Evolutionary conservation across 2,888 invertebrate species (phyloP).

Genomic region (Nomada ferruginata): DNA sequence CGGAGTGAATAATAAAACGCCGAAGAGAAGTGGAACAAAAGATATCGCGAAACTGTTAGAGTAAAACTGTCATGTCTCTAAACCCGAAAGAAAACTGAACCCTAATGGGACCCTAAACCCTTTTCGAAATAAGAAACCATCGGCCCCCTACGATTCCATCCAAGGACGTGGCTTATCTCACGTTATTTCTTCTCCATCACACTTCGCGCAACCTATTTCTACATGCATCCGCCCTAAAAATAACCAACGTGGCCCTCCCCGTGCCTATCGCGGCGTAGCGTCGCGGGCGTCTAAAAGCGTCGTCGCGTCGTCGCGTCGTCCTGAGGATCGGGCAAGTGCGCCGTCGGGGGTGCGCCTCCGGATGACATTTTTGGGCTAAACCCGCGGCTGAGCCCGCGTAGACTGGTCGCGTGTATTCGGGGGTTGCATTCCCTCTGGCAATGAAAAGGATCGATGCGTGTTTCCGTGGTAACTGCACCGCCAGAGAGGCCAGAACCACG

Average conservation of each 20-base stretch:
- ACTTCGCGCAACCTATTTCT: background rate
- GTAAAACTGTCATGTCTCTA: background rate
- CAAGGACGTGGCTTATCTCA: no score
- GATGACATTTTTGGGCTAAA: slow-evolving; percentile 19
- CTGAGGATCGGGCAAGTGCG: slow-evolving; percentile 1
- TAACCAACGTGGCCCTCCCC: background rate
- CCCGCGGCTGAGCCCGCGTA: slow-evolving; percentile 30
- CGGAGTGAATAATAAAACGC: background rate
- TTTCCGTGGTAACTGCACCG: slow-evolving; percentile 74
- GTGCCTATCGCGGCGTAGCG: background rate
- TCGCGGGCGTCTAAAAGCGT: background rate
- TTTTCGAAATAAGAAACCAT: background rate
- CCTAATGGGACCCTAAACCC: no score
- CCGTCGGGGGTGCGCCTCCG: background rate
- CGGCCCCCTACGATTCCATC: no score
- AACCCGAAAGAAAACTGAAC: no score
- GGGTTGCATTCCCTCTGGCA: slow-evolving; percentile 43
- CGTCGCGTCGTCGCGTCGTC: background rate
- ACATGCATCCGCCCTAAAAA: background rate
- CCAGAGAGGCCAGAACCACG: slow-evolving; percentile 65
- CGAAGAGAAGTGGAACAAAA: background rate
- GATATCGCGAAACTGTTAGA: slow-evolving; percentile 1
- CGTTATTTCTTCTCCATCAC: no score
- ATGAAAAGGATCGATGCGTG: slow-evolving; percentile 72
- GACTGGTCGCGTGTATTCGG: slow-evolving; percentile 7